A percentile compares a stretch with the other conserved stretches of the same genome.
phyloP scores from a whole-genome alignment of 2,797 vertebrate genomes.

The Benthosema pterotum region DNA sequence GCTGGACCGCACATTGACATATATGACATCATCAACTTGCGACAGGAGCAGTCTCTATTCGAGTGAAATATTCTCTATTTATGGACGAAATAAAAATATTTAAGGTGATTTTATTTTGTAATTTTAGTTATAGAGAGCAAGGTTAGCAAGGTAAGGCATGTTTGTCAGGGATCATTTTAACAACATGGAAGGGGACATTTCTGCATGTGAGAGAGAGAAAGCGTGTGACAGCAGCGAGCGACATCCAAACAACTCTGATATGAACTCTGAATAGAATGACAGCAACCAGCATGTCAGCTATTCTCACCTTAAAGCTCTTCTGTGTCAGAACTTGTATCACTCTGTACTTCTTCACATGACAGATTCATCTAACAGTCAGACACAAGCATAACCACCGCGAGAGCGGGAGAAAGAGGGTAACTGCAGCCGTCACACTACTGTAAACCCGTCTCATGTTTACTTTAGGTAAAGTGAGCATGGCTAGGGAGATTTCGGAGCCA shows the following conservation, averaged over 20 bases:
- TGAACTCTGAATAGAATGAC: constrained; percentile 54
- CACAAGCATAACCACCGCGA: constrained; percentile 1
- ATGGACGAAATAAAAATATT: too few species aligned
- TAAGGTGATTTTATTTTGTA: too few species aligned
- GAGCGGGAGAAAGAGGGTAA: not conserved
- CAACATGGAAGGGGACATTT: constrained; percentile 61
- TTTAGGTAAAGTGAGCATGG: not conserved
- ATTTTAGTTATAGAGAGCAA: too few species aligned
- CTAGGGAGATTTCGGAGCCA: constrained; percentile 10
- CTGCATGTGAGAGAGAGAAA: constrained; percentile 41
- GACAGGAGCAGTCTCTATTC: too few species aligned
- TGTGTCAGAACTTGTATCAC: constrained; percentile 21
- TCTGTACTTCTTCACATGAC: not conserved
- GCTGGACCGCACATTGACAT: too few species aligned
- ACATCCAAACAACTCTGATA: constrained; percentile 54
- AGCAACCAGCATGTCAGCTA: constrained; percentile 35
- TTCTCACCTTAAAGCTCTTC: constrained; percentile 42
- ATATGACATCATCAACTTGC: too few species aligned
- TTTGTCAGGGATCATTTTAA: too few species aligned
- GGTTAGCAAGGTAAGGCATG: too few species aligned
- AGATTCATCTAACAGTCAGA: not conserved
- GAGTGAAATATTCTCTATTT: too few species aligned
- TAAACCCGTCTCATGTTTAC: not conserved
- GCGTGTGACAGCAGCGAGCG: constrained; percentile 34
- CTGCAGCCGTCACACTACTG: not conserved